A percentile compares a stretch with the other conserved stretches of the same genome.
These are phyloP conservation scores for Brachyhypopomus gauderio DNA, from an alignment of 2,113 vertebrate genomes.

Conservation along the genomic window DNA sequence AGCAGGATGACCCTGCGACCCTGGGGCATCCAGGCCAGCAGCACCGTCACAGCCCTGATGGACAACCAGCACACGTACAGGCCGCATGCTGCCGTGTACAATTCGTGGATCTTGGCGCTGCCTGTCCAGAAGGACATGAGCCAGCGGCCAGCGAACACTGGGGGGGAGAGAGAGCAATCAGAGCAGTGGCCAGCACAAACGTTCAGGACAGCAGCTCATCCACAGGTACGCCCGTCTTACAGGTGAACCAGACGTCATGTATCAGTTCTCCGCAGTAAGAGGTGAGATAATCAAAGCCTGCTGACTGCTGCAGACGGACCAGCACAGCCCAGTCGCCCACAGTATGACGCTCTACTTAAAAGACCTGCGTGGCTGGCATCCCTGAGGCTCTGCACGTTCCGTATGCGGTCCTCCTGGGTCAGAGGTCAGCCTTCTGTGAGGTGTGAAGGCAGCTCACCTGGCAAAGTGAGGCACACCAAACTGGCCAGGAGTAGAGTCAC, in stretches of 20 bases:
- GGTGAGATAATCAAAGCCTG: no score
- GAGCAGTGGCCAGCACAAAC: neutral
- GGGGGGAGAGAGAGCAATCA: neutral
- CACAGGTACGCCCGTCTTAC: no score
- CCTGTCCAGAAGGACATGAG: constrained; percentile 99
- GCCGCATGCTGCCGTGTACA: constrained; percentile 97
- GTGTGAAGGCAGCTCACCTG: constrained; percentile 78
- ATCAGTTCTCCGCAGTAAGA: no score
- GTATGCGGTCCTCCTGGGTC: no score
- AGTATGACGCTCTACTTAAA: neutral
- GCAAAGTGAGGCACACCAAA: constrained; percentile 95
- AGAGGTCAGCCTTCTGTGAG: no score
- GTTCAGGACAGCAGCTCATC: neutral
- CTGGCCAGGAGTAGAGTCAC: constrained; percentile 94
- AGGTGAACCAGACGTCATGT: no score
- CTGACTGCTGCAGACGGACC: no score
- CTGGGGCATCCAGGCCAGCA: constrained; percentile 98
- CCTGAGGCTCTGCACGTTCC: no score
- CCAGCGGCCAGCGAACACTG: constrained; percentile 96
- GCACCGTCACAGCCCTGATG: constrained; percentile 89
- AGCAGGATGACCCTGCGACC: constrained; percentile 92
- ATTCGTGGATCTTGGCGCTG: constrained; percentile 94
- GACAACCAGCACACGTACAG: constrained; percentile 98
- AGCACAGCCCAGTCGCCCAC: no score
- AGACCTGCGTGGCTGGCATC: neutral